phyloP scores from a whole-genome alignment of 1,140 invertebrate species.

The Panagrolaimus sp. region DNA sequence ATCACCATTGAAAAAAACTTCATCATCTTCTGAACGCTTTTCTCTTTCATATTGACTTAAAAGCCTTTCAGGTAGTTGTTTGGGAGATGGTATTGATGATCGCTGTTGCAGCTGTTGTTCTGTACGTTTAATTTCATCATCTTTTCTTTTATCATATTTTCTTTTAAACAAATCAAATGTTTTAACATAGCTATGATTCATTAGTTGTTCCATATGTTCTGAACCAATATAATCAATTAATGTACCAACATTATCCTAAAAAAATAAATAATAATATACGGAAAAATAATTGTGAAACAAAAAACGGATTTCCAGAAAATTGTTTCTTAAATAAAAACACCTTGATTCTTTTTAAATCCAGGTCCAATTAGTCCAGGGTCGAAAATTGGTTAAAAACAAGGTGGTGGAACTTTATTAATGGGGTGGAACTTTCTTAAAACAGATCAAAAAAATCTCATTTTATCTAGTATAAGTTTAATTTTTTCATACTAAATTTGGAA shows the following conservation, averaged over 20 bases:
- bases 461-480: no score
- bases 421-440: no score
- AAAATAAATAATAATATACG: no score
- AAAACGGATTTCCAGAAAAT: no score
- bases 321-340: no score
- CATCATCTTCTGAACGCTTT: slow-evolving; percentile 44
- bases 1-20: slow-evolving; percentile 46
- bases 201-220: slow-evolving; percentile 36
- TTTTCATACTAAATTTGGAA: no score
- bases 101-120: neutral
- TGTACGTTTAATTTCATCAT: neutral
- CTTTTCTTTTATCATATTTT: slow-evolving; percentile 34
- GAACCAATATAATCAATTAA: slow-evolving; percentile 49
- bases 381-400: no score
- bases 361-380: no score
- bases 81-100: neutral
- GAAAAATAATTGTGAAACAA: no score
- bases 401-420: no score
- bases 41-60: slow-evolving; percentile 42
- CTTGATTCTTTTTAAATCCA: no score
- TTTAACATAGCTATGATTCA: slow-evolving; percentile 47
- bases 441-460: no score
- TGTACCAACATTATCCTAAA: slow-evolving; percentile 48
- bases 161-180: slow-evolving; percentile 43
- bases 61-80: slow-evolving; percentile 4